Percentiles rank a stretch among this genome's conserved stretches.
phyloP scores from a whole-genome alignment of 2,113 vertebrate species.

The Meleagris gallopavo region DNA sequence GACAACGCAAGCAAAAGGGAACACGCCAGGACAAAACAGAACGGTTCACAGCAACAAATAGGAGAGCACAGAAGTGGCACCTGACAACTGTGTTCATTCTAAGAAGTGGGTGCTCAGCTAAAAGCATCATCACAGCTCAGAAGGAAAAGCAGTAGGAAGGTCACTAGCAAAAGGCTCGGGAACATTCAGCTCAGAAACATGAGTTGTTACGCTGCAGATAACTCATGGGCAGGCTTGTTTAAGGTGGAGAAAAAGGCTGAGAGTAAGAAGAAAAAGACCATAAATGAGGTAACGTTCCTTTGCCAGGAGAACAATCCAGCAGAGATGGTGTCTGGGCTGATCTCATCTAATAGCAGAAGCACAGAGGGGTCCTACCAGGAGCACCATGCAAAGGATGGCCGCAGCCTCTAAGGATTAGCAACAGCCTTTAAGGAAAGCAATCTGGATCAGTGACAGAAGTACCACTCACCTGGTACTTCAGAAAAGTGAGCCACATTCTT shows the following conservation, averaged over 20 bases:
- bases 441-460: rapidly evolving
- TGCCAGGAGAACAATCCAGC: neutral
- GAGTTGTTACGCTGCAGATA: neutral
- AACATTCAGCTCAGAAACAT: neutral
- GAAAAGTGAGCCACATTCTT: constrained; percentile 91
- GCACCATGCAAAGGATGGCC: neutral
- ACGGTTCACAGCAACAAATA: neutral
- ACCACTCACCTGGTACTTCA: constrained; percentile 88
- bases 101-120: neutral
- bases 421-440: neutral
- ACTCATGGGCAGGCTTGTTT: neutral
- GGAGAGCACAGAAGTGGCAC: neutral
- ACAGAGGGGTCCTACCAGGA: neutral
- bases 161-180: neutral
- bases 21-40: neutral
- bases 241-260: neutral
- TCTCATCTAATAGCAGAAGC: neutral
- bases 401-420: neutral
- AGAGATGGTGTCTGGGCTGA: neutral
- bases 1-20: neutral
- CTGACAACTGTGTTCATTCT: neutral
- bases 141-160: neutral
- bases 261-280: neutral
- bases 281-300: neutral
- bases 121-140: neutral